Conservation (phyloP, 2,888 invertebrate genomes). For the Aleiodes testaceus region DNA sequence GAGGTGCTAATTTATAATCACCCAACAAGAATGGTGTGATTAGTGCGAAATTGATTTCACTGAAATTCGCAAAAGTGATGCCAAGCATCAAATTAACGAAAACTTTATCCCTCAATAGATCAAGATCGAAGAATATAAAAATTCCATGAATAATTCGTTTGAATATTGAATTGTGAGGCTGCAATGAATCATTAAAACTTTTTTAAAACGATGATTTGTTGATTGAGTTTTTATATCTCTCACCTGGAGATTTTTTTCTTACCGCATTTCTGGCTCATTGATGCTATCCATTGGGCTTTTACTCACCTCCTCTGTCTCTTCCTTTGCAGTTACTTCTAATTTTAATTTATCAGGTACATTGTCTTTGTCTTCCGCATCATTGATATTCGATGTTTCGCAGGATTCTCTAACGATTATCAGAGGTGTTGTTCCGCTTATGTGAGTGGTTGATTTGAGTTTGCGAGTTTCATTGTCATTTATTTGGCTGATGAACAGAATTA, state of each 20-base stretch:
- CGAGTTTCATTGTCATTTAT: slow-evolving; percentile 51
- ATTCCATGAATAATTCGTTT: slow-evolving; percentile 75
- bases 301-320: slow-evolving; percentile 48
- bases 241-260: background rate
- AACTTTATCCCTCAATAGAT: slow-evolving; percentile 80
- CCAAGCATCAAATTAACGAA: slow-evolving; percentile 83
- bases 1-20: slow-evolving; percentile 78
- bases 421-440: slow-evolving; percentile 40
- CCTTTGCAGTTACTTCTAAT: slow-evolving; percentile 16
- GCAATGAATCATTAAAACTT: too few species aligned
- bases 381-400: slow-evolving; percentile 45
- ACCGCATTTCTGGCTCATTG: background rate
- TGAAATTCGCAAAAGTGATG: slow-evolving; percentile 81
- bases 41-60: slow-evolving; percentile 83
- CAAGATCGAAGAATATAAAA: slow-evolving; percentile 81
- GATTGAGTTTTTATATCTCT: too few species aligned
- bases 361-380: slow-evolving; percentile 29
- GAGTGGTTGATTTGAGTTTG: slow-evolving; percentile 49
- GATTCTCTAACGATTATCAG: slow-evolving; percentile 54
- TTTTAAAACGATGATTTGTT: too few species aligned
- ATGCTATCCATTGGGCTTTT: background rate
- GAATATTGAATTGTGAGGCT: slow-evolving; percentile 43
- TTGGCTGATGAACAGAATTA: slow-evolving; percentile 45
- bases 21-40: slow-evolving; percentile 83
- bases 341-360: slow-evolving; percentile 17